A percentile compares a stretch with the other conserved stretches of the same genome.
Conservation (phyloP, 1,140 invertebrate species). For the Ceratina australensis region DNA sequence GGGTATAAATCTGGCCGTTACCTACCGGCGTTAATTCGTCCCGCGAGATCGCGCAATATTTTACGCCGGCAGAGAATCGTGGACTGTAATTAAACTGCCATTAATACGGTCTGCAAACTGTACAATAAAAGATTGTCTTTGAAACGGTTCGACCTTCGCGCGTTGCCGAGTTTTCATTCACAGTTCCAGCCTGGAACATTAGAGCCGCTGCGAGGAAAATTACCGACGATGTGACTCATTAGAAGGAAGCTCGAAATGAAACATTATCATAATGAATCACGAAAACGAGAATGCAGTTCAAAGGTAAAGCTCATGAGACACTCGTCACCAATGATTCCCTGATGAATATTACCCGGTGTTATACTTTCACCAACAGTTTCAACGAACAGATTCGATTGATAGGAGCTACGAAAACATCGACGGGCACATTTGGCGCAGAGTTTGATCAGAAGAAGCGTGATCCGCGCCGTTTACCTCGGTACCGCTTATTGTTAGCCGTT, state of each 20-base stretch:
- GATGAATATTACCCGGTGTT: not conserved
- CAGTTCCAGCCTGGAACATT: not conserved
- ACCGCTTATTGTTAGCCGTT: no score
- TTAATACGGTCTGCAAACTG: not conserved
- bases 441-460: no score
- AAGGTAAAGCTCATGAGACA: not conserved
- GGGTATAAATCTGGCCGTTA: not conserved
- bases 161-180: not conserved
- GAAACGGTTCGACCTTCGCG: not conserved
- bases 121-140: no score
- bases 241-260: not conserved
- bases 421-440: no score
- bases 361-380: not conserved
- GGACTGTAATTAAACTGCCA: not conserved
- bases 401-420: no score
- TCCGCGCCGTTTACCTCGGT: no score
- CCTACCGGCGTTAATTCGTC: not conserved
- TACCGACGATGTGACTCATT: slow-evolving; percentile 7
- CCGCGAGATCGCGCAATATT: slow-evolving; percentile 22
- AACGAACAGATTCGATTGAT: not conserved
- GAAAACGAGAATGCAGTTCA: not conserved
- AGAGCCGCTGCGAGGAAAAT: not conserved
- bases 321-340: not conserved
- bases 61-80: not conserved
- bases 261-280: slow-evolving; percentile 11